Evolutionary conservation across 2,888 invertebrate genomes (phyloP).

Genomic region (Andrena trimmerana): DNA sequence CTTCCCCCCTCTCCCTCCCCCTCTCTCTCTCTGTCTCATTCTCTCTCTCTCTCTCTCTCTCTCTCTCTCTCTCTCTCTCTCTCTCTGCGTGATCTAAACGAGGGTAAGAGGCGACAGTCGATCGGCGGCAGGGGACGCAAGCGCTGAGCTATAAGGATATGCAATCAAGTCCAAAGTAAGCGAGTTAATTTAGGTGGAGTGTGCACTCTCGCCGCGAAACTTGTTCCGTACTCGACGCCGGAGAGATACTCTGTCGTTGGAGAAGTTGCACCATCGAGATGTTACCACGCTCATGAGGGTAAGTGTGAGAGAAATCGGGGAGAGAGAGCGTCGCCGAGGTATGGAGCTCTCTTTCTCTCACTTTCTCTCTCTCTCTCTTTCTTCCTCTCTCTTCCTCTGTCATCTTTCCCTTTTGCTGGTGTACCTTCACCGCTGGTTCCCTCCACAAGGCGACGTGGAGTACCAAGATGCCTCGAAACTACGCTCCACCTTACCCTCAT

Average conservation of each 20-base stretch:
- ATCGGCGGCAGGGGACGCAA: slow-evolving; percentile 62
- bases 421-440: slow-evolving; percentile 63
- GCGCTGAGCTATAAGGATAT: slow-evolving; percentile 74
- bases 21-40: too few species aligned
- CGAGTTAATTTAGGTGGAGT: slow-evolving; percentile 80
- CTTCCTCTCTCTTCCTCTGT: slow-evolving; percentile 47
- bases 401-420: slow-evolving; percentile 71
- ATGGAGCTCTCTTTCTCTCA: slow-evolving; percentile 25
- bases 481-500: slow-evolving; percentile 67
- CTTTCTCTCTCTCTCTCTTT: background rate
- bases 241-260: slow-evolving; percentile 73
- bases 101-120: slow-evolving; percentile 54
- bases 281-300: slow-evolving; percentile 73
- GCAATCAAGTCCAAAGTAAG: slow-evolving; percentile 79
- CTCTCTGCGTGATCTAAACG: slow-evolving; percentile 39
- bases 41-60: too few species aligned
- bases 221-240: slow-evolving; percentile 72
- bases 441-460: slow-evolving; percentile 67
- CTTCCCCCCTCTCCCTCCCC: too few species aligned
- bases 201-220: slow-evolving; percentile 79
- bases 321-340: slow-evolving; percentile 21
- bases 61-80: too few species aligned
- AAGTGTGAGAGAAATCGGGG: slow-evolving; percentile 61
- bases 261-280: slow-evolving; percentile 76
- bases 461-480: slow-evolving; percentile 76